Percentiles rank a stretch among this genome's conserved stretches.
Conservation (phyloP, 2,888 invertebrate genomes). For the Chrysolina americana region DNA sequence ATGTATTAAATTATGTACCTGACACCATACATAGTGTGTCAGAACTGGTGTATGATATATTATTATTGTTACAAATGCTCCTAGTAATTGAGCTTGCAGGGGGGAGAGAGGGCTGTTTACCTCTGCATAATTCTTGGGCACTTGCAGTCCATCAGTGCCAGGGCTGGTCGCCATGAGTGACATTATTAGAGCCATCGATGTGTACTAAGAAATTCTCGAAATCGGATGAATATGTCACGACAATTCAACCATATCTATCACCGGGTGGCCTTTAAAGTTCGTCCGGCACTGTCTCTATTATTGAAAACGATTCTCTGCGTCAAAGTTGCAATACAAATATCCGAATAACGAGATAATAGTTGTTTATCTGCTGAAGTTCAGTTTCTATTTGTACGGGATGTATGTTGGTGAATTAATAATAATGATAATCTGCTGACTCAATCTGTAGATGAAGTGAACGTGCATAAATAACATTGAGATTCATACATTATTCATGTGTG, state of each 20-base stretch:
- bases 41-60: no score
- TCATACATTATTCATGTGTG: not conserved
- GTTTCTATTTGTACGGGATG: not conserved
- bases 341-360: not conserved
- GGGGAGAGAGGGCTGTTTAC: no score
- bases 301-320: not conserved
- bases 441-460: not conserved
- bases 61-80: no score
- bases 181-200: no score
- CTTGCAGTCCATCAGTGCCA: no score
- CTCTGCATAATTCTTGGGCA: no score
- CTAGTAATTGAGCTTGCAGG: no score
- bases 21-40: no score
- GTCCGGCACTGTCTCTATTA: not conserved
- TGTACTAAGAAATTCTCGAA: not conserved
- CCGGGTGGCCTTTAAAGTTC: not conserved
- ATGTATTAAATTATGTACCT: no score
- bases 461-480: not conserved
- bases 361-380: not conserved
- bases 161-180: no score
- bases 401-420: not conserved
- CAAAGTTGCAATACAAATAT: conserved; percentile 4
- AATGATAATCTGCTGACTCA: not conserved
- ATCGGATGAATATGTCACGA: no score
- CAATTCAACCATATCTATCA: no score